Evolutionary conservation across 2,888 invertebrate species (phyloP), one percentile per base, ranked within the genome.

Genomic region (Aporophyla nigra): DNA sequence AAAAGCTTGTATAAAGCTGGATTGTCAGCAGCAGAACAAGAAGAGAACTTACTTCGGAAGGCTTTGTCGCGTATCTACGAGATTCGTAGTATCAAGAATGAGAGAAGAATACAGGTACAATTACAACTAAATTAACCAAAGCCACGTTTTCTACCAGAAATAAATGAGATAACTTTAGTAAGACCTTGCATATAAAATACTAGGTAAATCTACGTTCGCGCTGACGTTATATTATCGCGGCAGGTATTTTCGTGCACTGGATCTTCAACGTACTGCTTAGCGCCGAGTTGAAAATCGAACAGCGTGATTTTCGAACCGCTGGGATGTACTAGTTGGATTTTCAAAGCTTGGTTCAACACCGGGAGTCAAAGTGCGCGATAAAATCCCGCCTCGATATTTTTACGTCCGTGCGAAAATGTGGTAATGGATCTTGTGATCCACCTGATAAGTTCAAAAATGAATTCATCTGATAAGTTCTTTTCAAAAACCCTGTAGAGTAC

Each of bases 61-160:
- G 98, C 99, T 0, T 94, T 99, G 49, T 97, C 98, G 40, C 98
- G 98, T 91, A 99, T 99, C 71, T 98, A 98, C 89, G 99, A 99
- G 93, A 99, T 99, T 75, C 97, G 99, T 65, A 97, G 98, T 51
- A 98, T 99, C 53, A 97, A 98, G 90, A 99, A 99, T 94, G 99
- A 99, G 91, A 97, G 98, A 67, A 97, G 99, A 79, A 98, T 99
- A 90, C 98, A 98, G 97, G 98, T 67, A 67, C 9, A 67, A 9
- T 66, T n/a, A 65, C 19, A 24, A 65, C 10, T 16, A 27, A 65
- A 21, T 65, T 9, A 27, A 51, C 59, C 10, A 59, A 12, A 59
- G 59, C 5, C 21, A 59, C n/a, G n/a, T n/a, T 33, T 27, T 19
- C 0, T 9, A 59, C 10, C 5, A 16, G 21, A 59, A 59, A 27